Conservation (phyloP, 2,113 vertebrate species). For the Andinoacara biseriatus region DNA sequence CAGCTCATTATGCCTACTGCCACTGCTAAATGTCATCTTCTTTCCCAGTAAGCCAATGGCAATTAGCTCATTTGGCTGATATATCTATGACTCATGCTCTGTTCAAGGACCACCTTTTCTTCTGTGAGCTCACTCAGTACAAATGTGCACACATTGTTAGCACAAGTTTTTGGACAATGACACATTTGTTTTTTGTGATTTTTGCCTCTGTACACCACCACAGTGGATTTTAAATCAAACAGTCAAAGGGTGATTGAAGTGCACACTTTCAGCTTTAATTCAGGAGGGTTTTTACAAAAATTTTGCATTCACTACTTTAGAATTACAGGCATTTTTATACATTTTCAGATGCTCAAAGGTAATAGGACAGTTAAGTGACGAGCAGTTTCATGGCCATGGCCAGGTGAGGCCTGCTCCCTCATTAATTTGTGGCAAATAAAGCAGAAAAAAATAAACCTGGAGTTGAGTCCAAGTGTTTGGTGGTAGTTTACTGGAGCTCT, state of each 20-base stretch:
- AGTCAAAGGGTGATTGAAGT: neutral
- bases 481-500: neutral
- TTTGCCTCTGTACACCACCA: neutral
- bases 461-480: neutral
- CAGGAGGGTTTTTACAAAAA: neutral
- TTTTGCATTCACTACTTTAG: neutral
- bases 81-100: neutral
- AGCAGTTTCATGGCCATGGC: neutral
- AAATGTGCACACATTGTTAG: neutral
- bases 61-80: neutral
- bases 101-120: neutral
- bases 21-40: slow-evolving; percentile 1
- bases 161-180: neutral
- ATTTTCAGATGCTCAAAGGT: neutral
- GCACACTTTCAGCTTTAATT: neutral
- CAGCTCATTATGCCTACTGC: neutral
- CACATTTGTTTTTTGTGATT: neutral
- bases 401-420: neutral
- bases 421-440: neutral
- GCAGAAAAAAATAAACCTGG: no score
- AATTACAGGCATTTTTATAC: no score
- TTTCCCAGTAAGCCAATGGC: neutral
- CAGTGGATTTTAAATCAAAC: neutral
- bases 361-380: neutral
- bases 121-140: neutral